Percentiles rank a stretch among this genome's conserved stretches.
These are phyloP conservation scores for Barnardius zonarius DNA, from an alignment of 2,113 vertebrate species.

Conservation along the genomic window DNA sequence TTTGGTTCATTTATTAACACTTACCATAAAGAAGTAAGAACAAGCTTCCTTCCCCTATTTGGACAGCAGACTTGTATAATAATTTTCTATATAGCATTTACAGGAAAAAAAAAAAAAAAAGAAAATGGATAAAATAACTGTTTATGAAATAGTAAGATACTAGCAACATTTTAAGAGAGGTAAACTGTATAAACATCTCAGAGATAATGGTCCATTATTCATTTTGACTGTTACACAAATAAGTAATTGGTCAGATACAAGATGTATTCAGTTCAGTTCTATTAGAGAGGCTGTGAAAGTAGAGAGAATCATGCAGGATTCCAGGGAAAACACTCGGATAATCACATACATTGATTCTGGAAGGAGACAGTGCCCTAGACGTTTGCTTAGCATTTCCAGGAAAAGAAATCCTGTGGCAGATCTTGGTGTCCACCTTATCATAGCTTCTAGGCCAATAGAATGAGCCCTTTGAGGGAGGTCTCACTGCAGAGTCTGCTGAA, in stretches of 20 bases:
- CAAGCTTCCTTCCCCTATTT: background rate
- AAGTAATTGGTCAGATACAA: background rate
- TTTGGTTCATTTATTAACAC: background rate
- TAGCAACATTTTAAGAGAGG: background rate
- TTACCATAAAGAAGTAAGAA: background rate
- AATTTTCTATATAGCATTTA: background rate
- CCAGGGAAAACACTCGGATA: background rate
- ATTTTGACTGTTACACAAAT: background rate
- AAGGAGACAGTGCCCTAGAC: background rate
- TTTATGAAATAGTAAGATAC: background rate
- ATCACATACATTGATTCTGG: background rate
- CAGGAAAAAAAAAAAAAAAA: background rate
- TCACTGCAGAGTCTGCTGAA: background rate
- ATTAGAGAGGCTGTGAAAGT: background rate
- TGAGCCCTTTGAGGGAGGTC: background rate
- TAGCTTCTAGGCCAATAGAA: background rate
- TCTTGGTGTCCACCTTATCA: background rate
- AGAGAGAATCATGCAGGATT: background rate
- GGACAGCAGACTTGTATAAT: background rate
- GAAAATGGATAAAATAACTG: fast-evolving
- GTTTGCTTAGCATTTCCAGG: background rate
- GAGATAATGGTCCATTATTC: background rate
- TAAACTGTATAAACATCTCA: background rate
- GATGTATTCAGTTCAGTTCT: background rate
- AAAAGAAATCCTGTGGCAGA: background rate